Base-by-base conservation (phyloP, 2,888 invertebrate species). In the Fissipunctia ypsillon region DNA sequence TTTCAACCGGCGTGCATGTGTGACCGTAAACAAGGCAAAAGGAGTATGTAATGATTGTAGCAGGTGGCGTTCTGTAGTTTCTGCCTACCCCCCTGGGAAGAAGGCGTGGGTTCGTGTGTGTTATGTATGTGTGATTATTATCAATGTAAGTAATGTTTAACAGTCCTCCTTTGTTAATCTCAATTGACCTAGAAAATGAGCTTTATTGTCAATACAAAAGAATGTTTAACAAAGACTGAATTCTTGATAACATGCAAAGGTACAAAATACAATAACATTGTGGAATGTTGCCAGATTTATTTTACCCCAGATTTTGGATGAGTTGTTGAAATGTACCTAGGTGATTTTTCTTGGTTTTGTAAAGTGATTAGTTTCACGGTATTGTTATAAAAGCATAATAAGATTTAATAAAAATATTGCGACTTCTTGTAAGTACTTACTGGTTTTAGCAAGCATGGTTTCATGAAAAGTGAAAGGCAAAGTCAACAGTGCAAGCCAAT, bases 141-240 rank as follows among this genome's bases (percentile, higher is more conserved):
- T 63, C 74, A 31, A 61, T 38, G 48, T n/a, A 5, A 35, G 14
- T 31, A 41, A 60, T 66, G 61, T 69, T 41, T 65, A 12, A 65
- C 56, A 56, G 48, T 38, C 41, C 7, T 56, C 56, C 9, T 57
- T 78, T 80, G 50, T 73, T n/a, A 74, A 61, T 69, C 70, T 69
- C 54, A 38, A 75, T 19, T 81, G 80, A 80, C 84, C 83, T 83
- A 81, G 61, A 79, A 74, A 74, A 79, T 54, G 16, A 43, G 50
- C 28, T 48, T 60, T 71, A 68, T 68, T 60, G 56, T 71, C 65
- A 57, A 22, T 31, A 73, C 41, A 74, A 73, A 78, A 67, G 70
- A 71, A 66, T 50, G 28, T 50, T 38, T 28, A 61, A 71, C 56
- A 74, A 66, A 35, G 25, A 54, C 19, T 69, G 38, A 56, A 35